Evolutionary conservation across 2,888 invertebrate genomes (phyloP).

Genomic region (Penaeus monodon): DNA sequence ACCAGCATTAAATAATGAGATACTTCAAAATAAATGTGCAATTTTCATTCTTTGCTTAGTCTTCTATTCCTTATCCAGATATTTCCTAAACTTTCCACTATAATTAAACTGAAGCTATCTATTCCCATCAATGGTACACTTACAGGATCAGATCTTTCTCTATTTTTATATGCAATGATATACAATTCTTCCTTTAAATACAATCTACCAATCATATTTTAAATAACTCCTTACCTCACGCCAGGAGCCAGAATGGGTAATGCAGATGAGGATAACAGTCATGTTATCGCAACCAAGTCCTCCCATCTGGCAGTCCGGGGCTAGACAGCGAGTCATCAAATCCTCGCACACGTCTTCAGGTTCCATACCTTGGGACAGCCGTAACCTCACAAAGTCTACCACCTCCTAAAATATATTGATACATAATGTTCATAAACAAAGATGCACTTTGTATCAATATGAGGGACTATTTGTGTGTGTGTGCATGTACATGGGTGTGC

Average conservation of each 20-base stretch:
- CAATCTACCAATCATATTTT: not conserved
- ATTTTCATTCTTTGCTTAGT: too few species aligned
- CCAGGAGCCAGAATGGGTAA: constrained; percentile 73
- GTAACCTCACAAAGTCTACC: constrained; percentile 86
- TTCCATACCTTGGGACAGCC: constrained; percentile 84
- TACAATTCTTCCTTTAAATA: not conserved
- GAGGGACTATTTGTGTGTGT: not conserved
- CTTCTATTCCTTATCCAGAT: too few species aligned
- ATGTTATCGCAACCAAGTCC: constrained; percentile 99
- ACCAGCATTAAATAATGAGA: not conserved
- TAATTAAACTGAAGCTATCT: too few species aligned
- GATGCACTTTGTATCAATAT: not conserved
- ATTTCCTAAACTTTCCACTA: too few species aligned
- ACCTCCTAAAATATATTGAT: constrained; percentile 77
- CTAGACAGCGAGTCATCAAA: constrained; percentile 92
- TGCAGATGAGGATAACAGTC: constrained; percentile 92
- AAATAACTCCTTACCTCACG: constrained; percentile 46
- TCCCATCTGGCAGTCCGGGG: constrained; percentile 96
- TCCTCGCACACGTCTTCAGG: constrained; percentile 97
- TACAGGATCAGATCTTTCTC: not conserved
- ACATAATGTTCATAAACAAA: not conserved
- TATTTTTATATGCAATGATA: not conserved
- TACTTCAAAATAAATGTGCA: not conserved
- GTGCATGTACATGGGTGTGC: too few species aligned
- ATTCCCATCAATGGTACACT: too few species aligned